Evolutionary conservation across 2,113 vertebrate species (phyloP).

Genomic region (Calypte anna): DNA sequence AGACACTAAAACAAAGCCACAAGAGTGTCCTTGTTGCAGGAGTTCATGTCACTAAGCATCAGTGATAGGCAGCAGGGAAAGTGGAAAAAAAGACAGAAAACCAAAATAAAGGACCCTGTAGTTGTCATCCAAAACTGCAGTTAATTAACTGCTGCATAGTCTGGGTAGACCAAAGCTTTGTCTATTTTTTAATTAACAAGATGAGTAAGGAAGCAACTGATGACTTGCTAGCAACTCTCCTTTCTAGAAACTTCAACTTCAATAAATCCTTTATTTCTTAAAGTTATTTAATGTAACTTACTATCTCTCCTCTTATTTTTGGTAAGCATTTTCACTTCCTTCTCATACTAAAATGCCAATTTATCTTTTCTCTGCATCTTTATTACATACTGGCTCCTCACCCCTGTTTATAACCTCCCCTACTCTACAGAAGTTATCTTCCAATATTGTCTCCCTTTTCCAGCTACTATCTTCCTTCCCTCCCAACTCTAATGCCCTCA

Average conservation of each 20-base stretch:
- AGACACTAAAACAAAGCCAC: neutral
- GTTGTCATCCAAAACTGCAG: neutral
- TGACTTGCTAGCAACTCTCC: neutral
- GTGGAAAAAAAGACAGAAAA: neutral
- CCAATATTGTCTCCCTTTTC: neutral
- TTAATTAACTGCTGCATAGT: neutral
- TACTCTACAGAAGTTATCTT: neutral
- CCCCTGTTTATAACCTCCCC: neutral
- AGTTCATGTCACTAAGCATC: neutral
- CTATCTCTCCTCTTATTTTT: neutral
- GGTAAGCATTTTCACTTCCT: neutral
- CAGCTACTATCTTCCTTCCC: neutral
- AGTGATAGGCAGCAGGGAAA: neutral
- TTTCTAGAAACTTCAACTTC: neutral
- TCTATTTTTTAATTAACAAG: conserved; percentile 35
- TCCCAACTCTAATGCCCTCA: neutral
- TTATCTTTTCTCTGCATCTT: neutral
- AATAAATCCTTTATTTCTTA: neutral
- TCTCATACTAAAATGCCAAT: neutral
- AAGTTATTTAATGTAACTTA: neutral
- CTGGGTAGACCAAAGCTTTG: neutral
- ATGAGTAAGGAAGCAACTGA: neutral
- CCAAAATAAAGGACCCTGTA: neutral
- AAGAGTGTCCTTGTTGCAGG: neutral
- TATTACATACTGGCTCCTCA: neutral